Evolutionary conservation across 2,888 invertebrate species (phyloP), one percentile per base, ranked within the genome.

Genomic region (Pristionchus arcanus): DNA sequence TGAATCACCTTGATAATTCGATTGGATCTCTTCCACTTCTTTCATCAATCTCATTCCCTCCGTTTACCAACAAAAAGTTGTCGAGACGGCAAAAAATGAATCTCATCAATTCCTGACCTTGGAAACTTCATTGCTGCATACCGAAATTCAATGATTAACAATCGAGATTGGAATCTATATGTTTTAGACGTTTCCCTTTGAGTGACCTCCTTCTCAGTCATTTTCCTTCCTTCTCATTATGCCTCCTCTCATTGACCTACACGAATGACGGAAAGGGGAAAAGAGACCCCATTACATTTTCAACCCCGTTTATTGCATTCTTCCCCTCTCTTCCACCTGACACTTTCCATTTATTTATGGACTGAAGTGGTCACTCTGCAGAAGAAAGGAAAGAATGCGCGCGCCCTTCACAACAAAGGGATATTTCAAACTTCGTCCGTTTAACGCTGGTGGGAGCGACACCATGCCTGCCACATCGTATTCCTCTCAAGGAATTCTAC

Each of bases 1-100:
- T 28, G 81, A 49, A 81, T 81, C 81, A 81, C 81, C 81, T 81
- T 81, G 81, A 81, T 81, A 81, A 81, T 81, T 81, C 49, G 28
- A 81, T 81, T 42, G 81, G 81, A 49, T 81, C 49, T n/a, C 49
- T 13, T 28, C 74, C 34, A 34, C 49, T 81, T 49, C 49, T 81
- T 81, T 53, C 81, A 81, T 49, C 81, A 81, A 42, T 81, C 49
- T 28, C 49, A 81, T 81, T 81, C 81, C 81, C 49, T 81, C 81
- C 81, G 81, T 81, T 81, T 81, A 81, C 49, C 81, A 9, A 81
- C 81, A 81, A 81, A 81, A 71, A 81, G 49, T 49, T 81, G 81
- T 81, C 81, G 81, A 53, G 81, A 81, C n/a, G 49, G 42, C n/a
- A 81, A 81, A 81, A 81, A 81, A n/a, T 15, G 81, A 81, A 81